A percentile compares a stretch with the other conserved stretches of the same genome.
Conservation (phyloP, 2,113 vertebrate genomes). For the Anhinga rufa region DNA sequence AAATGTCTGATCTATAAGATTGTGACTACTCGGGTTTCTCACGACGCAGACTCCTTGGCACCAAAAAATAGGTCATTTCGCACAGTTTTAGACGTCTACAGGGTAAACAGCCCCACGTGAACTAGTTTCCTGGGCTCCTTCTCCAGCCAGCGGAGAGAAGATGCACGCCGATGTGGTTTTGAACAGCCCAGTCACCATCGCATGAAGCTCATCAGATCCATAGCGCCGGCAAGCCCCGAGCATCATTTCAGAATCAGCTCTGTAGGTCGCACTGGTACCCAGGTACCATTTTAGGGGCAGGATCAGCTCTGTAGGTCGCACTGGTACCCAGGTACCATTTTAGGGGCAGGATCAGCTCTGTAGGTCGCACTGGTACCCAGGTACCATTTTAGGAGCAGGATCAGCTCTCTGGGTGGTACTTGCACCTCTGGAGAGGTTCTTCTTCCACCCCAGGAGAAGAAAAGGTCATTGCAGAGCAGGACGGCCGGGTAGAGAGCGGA, state of each 20-base stretch:
- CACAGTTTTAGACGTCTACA: neutral
- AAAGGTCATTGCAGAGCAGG: neutral
- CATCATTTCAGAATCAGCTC: neutral
- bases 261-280: neutral
- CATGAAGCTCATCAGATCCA: neutral
- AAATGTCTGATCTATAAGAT: neutral
- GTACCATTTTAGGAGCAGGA: neutral
- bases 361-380: neutral
- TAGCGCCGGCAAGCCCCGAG: neutral
- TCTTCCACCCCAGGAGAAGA: neutral
- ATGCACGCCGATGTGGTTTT: neutral
- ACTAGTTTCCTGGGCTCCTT: neutral
- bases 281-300: neutral
- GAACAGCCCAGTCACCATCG: neutral
- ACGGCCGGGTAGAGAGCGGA: rapidly evolving
- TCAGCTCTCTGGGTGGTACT: neutral
- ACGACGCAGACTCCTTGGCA: neutral
- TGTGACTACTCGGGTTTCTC: neutral
- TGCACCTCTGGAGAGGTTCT: neutral
- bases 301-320: neutral
- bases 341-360: neutral
- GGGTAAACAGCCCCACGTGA: no score
- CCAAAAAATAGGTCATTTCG: neutral
- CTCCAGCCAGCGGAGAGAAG: neutral
- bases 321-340: neutral